These are phyloP conservation scores for Himantopus leucocephalus DNA, from an alignment of 2,113 vertebrate species.

Conservation along the genomic window DNA sequence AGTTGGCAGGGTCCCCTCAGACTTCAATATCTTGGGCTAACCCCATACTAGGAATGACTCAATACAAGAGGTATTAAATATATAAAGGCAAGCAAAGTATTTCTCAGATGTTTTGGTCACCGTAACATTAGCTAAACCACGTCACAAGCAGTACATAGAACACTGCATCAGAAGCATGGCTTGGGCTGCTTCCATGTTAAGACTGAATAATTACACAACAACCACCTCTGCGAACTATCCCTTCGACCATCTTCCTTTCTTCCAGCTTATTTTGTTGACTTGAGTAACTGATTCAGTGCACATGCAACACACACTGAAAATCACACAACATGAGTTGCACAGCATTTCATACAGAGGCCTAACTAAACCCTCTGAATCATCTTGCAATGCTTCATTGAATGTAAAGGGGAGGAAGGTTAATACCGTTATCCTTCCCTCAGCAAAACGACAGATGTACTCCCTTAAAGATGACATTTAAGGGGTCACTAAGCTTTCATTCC, in stretches of 20 bases:
- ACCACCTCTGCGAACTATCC: not conserved
- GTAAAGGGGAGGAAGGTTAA: not conserved
- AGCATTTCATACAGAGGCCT: not conserved
- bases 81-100: not conserved
- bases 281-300: not conserved
- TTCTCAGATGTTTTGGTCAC: not conserved
- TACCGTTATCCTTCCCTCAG: not conserved
- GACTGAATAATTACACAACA: not conserved
- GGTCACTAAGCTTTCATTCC: not conserved
- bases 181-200: not conserved
- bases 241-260: not conserved
- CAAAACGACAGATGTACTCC: not conserved
- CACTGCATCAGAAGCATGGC: not conserved
- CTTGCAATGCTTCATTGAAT: not conserved
- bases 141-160: not conserved
- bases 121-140: not conserved
- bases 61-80: not conserved
- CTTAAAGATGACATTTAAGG: not conserved
- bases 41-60: rapidly evolving
- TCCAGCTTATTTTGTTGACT: not conserved
- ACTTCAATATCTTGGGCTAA: not conserved
- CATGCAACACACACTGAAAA: rapidly evolving
- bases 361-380: not conserved
- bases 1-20: not conserved
- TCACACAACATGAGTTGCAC: not conserved